Evolutionary conservation across 2,113 vertebrate genomes (phyloP).

Genomic region (Tyrannus savana): DNA sequence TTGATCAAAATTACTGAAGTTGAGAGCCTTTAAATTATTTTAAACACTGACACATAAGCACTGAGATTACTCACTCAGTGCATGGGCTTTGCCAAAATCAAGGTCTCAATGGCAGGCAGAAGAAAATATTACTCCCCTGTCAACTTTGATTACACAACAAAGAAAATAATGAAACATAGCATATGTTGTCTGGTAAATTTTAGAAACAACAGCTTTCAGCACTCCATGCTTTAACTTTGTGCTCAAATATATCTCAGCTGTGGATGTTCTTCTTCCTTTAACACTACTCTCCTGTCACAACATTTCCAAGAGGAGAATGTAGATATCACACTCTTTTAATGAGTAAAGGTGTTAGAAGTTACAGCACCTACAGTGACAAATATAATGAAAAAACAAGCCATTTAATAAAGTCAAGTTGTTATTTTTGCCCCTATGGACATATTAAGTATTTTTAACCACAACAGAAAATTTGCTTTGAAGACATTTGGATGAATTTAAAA

Average conservation of each 20-base stretch:
- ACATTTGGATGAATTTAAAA: background rate
- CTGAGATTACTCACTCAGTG: conserved; percentile 16
- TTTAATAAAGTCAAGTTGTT: background rate
- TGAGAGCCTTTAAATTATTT: background rate
- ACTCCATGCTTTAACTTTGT: conserved; percentile 7
- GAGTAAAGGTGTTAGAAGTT: conserved; percentile 28
- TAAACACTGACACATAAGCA: background rate
- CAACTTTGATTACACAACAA: conserved; percentile 45
- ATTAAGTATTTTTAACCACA: background rate
- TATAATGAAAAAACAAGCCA: background rate
- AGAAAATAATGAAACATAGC: conserved; percentile 43
- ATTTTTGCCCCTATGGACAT: background rate
- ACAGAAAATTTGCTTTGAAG: background rate
- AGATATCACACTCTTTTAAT: background rate
- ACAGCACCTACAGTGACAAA: background rate
- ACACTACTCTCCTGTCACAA: background rate
- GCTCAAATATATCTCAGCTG: conserved; percentile 21
- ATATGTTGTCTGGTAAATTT: conserved; percentile 54
- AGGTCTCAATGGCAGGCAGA: conserved; percentile 42
- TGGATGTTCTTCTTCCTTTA: conserved; percentile 9
- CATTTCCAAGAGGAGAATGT: background rate
- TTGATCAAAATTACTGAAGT: background rate
- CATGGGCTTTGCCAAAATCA: conserved; percentile 31
- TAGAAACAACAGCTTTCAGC: conserved; percentile 42
- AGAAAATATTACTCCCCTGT: conserved; percentile 45